These are phyloP conservation scores for Sanderia malayensis DNA, from an alignment of 30 jellyfish, hydroid and myxozoan species.

Conservation along the genomic window DNA sequence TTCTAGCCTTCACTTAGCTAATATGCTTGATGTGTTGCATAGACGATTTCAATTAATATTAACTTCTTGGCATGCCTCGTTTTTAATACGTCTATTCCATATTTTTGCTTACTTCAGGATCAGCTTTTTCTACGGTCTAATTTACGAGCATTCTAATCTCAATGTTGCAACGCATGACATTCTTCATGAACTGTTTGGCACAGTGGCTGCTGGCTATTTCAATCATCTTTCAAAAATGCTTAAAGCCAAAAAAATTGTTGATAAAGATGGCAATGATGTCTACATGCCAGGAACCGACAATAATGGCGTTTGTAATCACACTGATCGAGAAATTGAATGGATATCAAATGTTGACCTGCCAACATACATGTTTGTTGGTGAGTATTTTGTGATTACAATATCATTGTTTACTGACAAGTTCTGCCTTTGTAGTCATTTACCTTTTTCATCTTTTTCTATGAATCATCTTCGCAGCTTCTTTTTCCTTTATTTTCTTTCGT, in stretches of 20 bases:
- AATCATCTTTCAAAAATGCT: constrained; percentile 24
- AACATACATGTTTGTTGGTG: neutral
- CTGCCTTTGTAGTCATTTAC: too few relatives aligned
- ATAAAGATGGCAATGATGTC: constrained; percentile 31
- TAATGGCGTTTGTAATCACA: constrained; percentile 2
- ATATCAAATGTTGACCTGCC: neutral
- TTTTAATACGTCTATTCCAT: too few relatives aligned
- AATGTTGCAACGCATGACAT: constrained; percentile 38
- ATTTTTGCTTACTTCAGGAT: constrained; percentile 14
- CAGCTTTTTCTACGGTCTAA: constrained; percentile 19
- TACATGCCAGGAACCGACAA: constrained; percentile 40
- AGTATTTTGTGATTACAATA: too few relatives aligned
- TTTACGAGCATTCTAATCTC: constrained; percentile 36
- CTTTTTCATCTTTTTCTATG: too few relatives aligned
- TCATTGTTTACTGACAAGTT: too few relatives aligned
- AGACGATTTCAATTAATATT: too few relatives aligned
- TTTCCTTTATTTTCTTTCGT: too few relatives aligned
- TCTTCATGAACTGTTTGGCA: constrained; percentile 49
- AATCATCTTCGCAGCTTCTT: neutral
- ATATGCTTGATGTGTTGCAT: too few relatives aligned
- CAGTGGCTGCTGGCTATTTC: constrained; percentile 19
- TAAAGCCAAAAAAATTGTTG: constrained; percentile 23
- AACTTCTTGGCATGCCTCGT: too few relatives aligned
- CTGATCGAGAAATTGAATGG: neutral
- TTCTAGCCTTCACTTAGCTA: too few relatives aligned